Percentiles rank a stretch among this genome's conserved stretches.
Conservation (phyloP, 2,797 vertebrate species). For the Serranus cabrilla region DNA sequence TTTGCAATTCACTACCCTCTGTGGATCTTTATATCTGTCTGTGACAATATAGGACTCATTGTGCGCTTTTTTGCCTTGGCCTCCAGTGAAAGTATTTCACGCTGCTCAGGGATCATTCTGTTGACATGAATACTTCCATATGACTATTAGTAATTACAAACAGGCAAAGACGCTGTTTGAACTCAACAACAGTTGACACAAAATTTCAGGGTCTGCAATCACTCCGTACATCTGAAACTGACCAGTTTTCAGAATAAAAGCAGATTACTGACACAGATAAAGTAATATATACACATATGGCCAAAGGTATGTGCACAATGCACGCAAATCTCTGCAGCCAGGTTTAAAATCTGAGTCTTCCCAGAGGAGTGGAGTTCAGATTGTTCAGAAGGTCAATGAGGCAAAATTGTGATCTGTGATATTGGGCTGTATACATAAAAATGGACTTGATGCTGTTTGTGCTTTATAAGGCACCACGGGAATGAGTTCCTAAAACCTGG, state of each 20-base stretch:
- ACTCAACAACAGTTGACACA: constrained; percentile 13
- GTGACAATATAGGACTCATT: neutral
- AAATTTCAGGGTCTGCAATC: constrained; percentile 17
- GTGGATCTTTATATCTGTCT: neutral
- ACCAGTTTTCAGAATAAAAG: neutral
- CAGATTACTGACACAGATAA: neutral
- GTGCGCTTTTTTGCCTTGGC: neutral
- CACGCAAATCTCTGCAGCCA: too few relatives aligned
- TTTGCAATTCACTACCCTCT: constrained; percentile 4
- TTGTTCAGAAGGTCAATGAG: too few relatives aligned
- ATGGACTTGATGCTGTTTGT: too few relatives aligned
- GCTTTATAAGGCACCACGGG: too few relatives aligned
- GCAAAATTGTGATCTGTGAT: too few relatives aligned
- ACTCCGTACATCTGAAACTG: constrained; percentile 12
- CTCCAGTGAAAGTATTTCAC: constrained; percentile 23
- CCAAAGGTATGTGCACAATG: neutral
- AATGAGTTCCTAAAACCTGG: too few relatives aligned
- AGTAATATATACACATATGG: neutral
- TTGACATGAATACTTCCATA: constrained; percentile 11
- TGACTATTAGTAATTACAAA: constrained; percentile 35
- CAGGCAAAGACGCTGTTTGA: constrained; percentile 26
- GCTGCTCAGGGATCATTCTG: constrained; percentile 15
- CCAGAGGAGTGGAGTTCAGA: too few relatives aligned
- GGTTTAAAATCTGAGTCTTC: too few relatives aligned
- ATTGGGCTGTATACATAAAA: too few relatives aligned